A percentile compares a stretch with the other conserved stretches of the same genome.
These are phyloP conservation scores for Platynereis dumerilii DNA, from an alignment of 2,888 invertebrate genomes.

Conservation along the genomic window DNA sequence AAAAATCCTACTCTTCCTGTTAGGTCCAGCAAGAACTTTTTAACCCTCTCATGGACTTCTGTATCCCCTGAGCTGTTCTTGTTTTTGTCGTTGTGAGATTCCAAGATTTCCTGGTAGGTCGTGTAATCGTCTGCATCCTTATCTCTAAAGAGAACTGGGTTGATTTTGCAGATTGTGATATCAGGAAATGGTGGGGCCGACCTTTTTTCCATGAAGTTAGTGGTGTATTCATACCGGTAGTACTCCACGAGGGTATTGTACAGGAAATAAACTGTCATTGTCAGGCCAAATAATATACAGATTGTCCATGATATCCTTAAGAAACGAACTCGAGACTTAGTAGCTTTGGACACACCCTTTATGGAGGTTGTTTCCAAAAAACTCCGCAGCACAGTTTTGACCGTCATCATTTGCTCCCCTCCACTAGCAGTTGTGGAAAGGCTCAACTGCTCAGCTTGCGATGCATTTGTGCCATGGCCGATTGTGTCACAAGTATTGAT, in stretches of 20 bases:
- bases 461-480: no score
- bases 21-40: no score
- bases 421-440: no score
- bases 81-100: no score
- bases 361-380: conserved; percentile 7
- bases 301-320: conserved; percentile 1
- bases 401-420: not conserved
- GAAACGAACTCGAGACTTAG: not conserved
- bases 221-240: not conserved
- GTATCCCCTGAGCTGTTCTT: no score
- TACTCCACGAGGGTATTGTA: not conserved
- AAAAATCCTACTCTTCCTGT: no score
- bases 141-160: not conserved
- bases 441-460: no score
- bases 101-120: no score
- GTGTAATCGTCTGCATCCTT: no score
- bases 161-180: conserved; percentile 10
- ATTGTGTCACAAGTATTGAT: no score
- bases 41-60: no score
- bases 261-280: not conserved
- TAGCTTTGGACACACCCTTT: not conserved
- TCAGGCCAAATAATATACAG: conserved; percentile 1
- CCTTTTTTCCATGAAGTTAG: not conserved
- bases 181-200: conserved; percentile 1
- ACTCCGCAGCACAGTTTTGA: not conserved